These are phyloP conservation scores for Neodiprion virginianus DNA, from an alignment of 1,140 invertebrate species.

Conservation along the genomic window DNA sequence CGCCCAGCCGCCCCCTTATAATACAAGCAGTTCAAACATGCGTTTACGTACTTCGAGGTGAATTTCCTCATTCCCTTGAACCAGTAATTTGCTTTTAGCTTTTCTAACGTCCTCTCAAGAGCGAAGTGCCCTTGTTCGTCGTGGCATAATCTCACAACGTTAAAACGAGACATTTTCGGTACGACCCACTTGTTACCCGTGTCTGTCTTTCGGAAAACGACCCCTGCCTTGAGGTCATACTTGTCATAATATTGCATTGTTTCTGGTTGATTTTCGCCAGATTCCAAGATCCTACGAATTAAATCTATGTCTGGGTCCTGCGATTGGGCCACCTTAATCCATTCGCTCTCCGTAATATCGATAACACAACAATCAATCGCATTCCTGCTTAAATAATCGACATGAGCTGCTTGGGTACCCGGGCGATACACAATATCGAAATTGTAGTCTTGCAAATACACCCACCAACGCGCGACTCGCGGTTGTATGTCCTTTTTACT, in stretches of 20 bases:
- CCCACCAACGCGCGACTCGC: slow-evolving; percentile 49
- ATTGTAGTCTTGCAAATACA: slow-evolving; percentile 49
- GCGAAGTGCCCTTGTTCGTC: slow-evolving; percentile 36
- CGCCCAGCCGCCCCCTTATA: slow-evolving; percentile 26
- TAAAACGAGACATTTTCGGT: slow-evolving; percentile 37
- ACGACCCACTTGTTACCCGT: slow-evolving; percentile 42
- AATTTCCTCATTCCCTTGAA: slow-evolving; percentile 36
- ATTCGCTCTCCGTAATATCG: slow-evolving; percentile 23
- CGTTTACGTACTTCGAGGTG: slow-evolving; percentile 29
- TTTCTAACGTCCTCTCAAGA: slow-evolving; percentile 34
- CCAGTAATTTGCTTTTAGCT: slow-evolving; percentile 37
- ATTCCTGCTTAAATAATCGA: slow-evolving; percentile 50
- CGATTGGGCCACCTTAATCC: slow-evolving; percentile 25
- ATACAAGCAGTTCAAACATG: slow-evolving; percentile 31
- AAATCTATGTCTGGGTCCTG: not conserved
- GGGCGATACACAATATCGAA: slow-evolving; percentile 48
- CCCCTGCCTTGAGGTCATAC: slow-evolving; percentile 20
- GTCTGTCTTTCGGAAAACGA: slow-evolving; percentile 31
- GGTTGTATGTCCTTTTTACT: slow-evolving; percentile 49
- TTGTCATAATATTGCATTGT: slow-evolving; percentile 20
- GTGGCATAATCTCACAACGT: slow-evolving; percentile 42
- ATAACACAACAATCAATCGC: slow-evolving; percentile 16
- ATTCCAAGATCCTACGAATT: too few species aligned
- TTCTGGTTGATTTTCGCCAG: too few species aligned
- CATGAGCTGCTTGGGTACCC: slow-evolving; percentile 40